Evolutionary conservation across 2,113 vertebrate species (phyloP).

Genomic region (Dascyllus trimaculatus): DNA sequence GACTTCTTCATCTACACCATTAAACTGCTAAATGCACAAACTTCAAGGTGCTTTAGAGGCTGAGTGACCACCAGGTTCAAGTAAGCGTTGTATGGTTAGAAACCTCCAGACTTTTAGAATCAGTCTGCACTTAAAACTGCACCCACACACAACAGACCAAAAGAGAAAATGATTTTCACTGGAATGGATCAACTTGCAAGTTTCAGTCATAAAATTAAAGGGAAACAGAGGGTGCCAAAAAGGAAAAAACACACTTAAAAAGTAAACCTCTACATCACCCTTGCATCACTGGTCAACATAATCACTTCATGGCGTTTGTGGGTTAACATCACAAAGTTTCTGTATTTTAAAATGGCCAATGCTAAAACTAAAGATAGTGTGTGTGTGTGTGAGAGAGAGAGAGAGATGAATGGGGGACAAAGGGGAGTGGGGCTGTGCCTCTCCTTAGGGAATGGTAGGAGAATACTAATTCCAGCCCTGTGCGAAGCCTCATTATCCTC

Average conservation of each 20-base stretch:
- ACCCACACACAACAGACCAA: no score
- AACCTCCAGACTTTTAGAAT: no score
- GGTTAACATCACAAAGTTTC: conserved; percentile 4
- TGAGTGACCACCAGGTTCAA: no score
- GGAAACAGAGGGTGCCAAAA: no score
- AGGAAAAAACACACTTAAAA: not conserved
- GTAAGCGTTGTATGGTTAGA: no score
- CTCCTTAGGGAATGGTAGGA: conserved; percentile 78
- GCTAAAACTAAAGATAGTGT: not conserved
- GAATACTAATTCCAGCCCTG: conserved; percentile 86
- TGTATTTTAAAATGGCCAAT: not conserved
- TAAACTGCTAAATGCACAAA: no score
- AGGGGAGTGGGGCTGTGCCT: conserved; percentile 71
- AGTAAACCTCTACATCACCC: no score
- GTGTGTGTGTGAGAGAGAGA: conserved; percentile 23
- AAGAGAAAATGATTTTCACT: no score
- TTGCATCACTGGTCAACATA: not conserved
- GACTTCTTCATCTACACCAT: no score
- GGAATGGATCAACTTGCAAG: not conserved
- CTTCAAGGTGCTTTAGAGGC: no score
- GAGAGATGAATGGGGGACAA: conserved; percentile 63
- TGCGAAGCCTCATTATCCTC: conserved; percentile 76
- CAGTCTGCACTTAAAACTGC: no score
- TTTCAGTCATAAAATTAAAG: not conserved
- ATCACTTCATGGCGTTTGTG: no score